These are phyloP conservation scores for Cataglyphis cursor DNA, from an alignment of 2,888 invertebrate genomes.

Conservation along the genomic window DNA sequence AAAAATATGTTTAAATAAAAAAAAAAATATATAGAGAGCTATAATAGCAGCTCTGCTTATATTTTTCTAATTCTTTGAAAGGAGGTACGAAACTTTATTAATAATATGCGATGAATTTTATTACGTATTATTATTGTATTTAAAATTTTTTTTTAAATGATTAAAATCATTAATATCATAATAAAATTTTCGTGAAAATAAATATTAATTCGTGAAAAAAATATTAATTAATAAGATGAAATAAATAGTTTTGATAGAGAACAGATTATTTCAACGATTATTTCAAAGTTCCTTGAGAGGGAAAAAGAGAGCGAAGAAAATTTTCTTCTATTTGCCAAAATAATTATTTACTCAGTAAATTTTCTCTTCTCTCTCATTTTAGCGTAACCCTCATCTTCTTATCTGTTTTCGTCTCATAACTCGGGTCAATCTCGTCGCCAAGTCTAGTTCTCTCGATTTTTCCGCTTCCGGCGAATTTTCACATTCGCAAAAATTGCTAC, in stretches of 20 bases:
- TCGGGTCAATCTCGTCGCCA: slow-evolving; percentile 23
- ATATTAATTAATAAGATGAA: background rate
- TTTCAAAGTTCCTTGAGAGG: background rate
- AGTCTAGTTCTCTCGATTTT: slow-evolving; percentile 34
- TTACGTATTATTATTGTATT: background rate
- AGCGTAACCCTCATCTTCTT: slow-evolving; percentile 11
- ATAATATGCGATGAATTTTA: background rate
- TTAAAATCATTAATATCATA: background rate
- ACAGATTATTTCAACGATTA: background rate
- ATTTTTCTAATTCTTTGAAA: background rate
- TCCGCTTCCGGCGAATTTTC: slow-evolving; percentile 34
- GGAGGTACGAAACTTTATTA: background rate
- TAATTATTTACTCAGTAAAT: slow-evolving; percentile 28
- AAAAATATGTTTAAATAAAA: background rate
- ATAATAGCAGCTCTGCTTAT: background rate
- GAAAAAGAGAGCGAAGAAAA: background rate
- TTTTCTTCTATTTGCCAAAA: background rate
- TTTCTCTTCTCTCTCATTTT: slow-evolving; percentile 33
- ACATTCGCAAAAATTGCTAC: slow-evolving; percentile 64
- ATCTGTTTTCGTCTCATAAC: slow-evolving; percentile 48
- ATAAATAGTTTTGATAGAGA: background rate
- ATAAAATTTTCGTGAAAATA: background rate
- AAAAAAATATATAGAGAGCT: background rate
- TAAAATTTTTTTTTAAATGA: background rate
- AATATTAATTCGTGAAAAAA: no score